These are phyloP conservation scores for Diacarnus erythraeanus DNA, from an alignment of 37 sponge, comb jelly and placozoan genomes.

Conservation along the genomic window DNA sequence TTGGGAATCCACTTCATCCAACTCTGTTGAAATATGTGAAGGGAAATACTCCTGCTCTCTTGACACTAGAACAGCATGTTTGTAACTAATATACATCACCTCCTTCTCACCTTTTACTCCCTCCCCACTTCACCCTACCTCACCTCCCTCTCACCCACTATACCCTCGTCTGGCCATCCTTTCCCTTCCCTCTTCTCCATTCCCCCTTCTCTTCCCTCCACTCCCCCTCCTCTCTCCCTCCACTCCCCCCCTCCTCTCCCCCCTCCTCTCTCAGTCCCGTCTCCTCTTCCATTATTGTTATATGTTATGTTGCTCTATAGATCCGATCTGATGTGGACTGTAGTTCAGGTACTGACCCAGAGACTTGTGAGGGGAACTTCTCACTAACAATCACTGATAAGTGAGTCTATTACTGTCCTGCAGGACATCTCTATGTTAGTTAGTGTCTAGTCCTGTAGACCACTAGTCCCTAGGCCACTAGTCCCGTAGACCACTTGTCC, in stretches of 20 bases:
- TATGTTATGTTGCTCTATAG: not conserved
- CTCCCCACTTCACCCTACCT: not conserved
- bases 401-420: not conserved
- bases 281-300: not conserved
- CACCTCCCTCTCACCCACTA: not conserved
- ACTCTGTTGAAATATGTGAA: conserved; percentile 3
- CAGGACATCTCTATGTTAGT: not conserved
- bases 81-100: no score
- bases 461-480: no score
- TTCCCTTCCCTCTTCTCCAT: not conserved
- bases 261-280: not conserved
- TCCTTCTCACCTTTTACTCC: not conserved
- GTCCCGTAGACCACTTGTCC: no score
- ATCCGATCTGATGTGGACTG: conserved; percentile 11
- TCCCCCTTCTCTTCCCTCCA: not conserved
- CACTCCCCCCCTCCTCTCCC: not conserved
- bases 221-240: not conserved
- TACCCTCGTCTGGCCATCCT: not conserved
- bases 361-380: conserved; percentile 29
- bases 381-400: not conserved
- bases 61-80: not conserved
- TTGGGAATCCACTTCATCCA: conserved; percentile 46
- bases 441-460: no score
- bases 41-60: conserved; percentile 10
- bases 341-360: not conserved